Base-by-base conservation (phyloP, 2,113 vertebrate genomes). In the Macquaria australasica region DNA sequence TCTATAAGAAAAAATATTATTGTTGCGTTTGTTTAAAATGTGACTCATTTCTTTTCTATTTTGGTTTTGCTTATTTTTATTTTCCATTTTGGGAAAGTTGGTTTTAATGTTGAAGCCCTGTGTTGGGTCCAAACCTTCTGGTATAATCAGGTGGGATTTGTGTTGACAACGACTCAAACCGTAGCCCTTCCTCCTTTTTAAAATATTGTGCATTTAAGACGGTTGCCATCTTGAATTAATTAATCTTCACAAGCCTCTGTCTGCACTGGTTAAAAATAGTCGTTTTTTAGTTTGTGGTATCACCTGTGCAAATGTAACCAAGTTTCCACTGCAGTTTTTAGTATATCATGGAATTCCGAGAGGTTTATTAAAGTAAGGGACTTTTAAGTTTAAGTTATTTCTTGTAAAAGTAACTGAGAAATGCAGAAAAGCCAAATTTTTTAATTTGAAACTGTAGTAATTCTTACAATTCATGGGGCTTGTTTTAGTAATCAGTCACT, bases 11-110 rank as follows among this genome's bases (percentile, higher is more conserved):
- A 86, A 81, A 72, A 66, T 67, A 64, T 85, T 59, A 28, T 86
- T 83, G 28, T 80, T 83, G 48, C 66, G 87, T 83, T 74, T 86
- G 28, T 77, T 84, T 68, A 55, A 89, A 73, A 83, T 53, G 76
- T 87, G 77, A 90, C 68, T 81, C 43, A 34, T 87, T 84, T 58
- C n/a, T 64, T 48, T 53, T 64, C 43, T 31, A 43, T 23, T 64
- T 53, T 34, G 67, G 55, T 77, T 89, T 77, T 79, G 53, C 73
- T 80, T 69, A 81, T 56, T 87, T 88, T 89, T 93, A 86, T 92
- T 91, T 93, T 92, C 90, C 89, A 82, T 93, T 93, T 93, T 92
- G 76, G 93, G 87, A 85, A 93, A 91, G 90, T 91, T 84, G 58
- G 34, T 89, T 87, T 88, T 86, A 73, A 81, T 85, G 74, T 92